phyloP scores from a whole-genome alignment of 2,113 vertebrate species.

The Myocastor coypus region DNA sequence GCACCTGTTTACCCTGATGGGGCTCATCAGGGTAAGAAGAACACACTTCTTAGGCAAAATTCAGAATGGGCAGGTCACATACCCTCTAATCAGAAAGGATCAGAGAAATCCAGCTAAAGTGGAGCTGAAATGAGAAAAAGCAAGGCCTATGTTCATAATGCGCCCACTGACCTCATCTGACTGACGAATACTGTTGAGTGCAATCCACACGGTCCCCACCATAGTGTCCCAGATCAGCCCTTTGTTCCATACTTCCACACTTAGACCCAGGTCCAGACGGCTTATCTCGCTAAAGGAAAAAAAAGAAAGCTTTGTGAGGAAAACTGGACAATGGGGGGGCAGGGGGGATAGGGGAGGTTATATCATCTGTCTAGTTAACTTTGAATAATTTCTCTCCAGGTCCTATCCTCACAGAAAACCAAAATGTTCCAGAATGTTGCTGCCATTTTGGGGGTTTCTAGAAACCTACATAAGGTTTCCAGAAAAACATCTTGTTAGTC shows the following conservation, averaged over 20 bases:
- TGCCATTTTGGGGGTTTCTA: conserved; percentile 40
- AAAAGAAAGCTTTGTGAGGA: conserved; percentile 72
- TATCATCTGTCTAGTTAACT: conserved; percentile 7
- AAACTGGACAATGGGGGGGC: background rate
- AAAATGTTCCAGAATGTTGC: conserved; percentile 7
- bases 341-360: background rate
- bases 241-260: conserved; percentile 99
- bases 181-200: conserved; percentile 93
- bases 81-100: background rate
- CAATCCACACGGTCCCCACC: conserved; percentile 96
- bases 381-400: background rate
- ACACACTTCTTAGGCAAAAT: background rate
- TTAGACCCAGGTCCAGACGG: conserved; percentile 96
- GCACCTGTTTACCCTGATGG: background rate
- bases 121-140: background rate
- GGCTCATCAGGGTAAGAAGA: background rate
- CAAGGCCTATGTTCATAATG: background rate
- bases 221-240: conserved; percentile 99
- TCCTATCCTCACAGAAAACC: conserved; percentile 39
- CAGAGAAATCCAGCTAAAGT: conserved; percentile 4
- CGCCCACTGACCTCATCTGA: conserved; percentile 93
- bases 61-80: background rate
- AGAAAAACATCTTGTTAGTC: conserved; percentile 39
- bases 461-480: background rate
- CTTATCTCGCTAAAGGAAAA: conserved; percentile 94